A percentile compares a stretch with the other conserved stretches of the same genome.
Evolutionary conservation across 2,888 invertebrate species (phyloP).

Genomic region (Amblyjoppa proteus): DNA sequence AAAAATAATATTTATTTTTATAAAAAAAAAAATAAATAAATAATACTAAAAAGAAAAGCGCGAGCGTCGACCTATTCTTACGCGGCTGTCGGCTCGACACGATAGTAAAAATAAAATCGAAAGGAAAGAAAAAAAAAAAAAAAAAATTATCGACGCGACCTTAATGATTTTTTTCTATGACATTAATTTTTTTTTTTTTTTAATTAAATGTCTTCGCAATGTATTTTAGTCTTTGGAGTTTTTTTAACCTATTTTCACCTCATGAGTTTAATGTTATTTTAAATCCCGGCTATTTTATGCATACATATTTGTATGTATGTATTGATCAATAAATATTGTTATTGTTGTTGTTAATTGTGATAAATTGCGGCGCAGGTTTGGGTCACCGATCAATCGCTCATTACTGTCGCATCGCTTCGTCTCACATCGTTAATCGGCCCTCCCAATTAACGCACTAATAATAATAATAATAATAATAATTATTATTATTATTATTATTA

Average conservation of each 20-base stretch:
- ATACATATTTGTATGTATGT: neutral
- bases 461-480: neutral
- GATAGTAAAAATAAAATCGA: neutral
- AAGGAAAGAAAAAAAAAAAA: neutral
- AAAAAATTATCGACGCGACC: neutral
- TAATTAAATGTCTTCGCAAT: neutral
- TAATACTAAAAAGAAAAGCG: neutral
- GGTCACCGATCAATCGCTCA: slow-evolving; percentile 70
- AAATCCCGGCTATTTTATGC: neutral
- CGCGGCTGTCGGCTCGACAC: slow-evolving; percentile 71
- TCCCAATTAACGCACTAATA: neutral
- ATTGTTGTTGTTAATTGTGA: slow-evolving; percentile 28
- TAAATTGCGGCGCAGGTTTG: slow-evolving; percentile 74
- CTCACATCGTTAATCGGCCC: neutral
- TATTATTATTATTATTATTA: neutral
- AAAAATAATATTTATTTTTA: too few relatives aligned
- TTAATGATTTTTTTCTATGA: neutral
- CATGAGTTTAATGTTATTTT: neutral
- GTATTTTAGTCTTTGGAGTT: neutral
- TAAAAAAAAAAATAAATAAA: too few relatives aligned
- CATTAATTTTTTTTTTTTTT: too few relatives aligned
- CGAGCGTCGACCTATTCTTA: slow-evolving; percentile 69
- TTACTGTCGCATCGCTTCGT: neutral
- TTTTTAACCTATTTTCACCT: neutral
- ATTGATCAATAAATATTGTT: too few relatives aligned